Percentiles rank a stretch among this genome's conserved stretches.
Conservation (phyloP, 2,113 vertebrate genomes). For the Callocephalon fimbriatum region DNA sequence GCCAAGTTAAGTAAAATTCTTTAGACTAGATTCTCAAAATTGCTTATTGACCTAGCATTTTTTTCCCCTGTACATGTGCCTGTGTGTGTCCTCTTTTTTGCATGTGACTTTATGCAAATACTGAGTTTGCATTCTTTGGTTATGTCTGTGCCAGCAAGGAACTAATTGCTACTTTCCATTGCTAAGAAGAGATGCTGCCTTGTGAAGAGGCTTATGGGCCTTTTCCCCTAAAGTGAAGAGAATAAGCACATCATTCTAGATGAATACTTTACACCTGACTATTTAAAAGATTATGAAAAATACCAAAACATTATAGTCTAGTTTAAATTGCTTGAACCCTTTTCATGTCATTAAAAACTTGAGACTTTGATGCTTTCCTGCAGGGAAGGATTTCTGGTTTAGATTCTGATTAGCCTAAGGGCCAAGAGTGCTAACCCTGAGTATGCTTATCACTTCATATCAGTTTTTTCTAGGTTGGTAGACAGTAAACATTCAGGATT, state of each 20-base stretch:
- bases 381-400: neutral
- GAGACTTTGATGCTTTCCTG: neutral
- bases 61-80: neutral
- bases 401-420: neutral
- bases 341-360: neutral
- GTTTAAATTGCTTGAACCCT: neutral
- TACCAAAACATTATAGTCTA: accelerated
- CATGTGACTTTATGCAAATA: neutral
- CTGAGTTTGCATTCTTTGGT: neutral
- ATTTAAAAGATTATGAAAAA: neutral
- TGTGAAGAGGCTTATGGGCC: neutral
- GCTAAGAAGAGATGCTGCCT: neutral
- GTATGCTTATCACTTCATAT: neutral
- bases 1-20: neutral
- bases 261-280: neutral
- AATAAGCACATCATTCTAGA: neutral
- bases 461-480: neutral
- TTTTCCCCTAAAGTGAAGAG: neutral
- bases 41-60: accelerated
- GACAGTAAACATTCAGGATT: neutral
- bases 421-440: neutral
- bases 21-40: neutral
- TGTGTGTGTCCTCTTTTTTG: accelerated
- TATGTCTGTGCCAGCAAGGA: neutral
- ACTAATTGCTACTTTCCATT: neutral